Conservation (phyloP, 2,797 vertebrate genomes). For the Lepilemur ruficaudatus region DNA sequence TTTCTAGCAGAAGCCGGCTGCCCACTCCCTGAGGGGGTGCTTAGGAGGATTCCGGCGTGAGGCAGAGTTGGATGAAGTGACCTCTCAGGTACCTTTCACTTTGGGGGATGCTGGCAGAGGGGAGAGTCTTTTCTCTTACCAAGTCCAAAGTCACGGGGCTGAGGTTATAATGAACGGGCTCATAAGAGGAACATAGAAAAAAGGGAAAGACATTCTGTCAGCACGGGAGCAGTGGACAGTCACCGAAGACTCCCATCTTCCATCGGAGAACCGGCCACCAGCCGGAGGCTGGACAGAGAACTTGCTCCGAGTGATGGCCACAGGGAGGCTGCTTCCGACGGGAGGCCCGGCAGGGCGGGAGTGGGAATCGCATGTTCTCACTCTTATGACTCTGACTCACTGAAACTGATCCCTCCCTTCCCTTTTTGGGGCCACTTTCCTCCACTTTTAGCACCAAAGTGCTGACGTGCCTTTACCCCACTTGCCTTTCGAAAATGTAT, state of each 20-base stretch:
- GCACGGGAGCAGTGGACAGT: fast-evolving
- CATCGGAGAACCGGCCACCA: fast-evolving
- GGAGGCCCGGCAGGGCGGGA: not conserved
- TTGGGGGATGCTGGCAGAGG: not conserved
- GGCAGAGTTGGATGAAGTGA: not conserved
- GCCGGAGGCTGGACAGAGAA: not conserved
- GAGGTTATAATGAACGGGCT: not conserved
- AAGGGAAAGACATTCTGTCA: not conserved
- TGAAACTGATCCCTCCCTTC: not conserved
- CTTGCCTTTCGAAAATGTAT: not conserved
- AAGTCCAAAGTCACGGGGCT: not conserved
- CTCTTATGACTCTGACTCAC: slow-evolving; percentile 43
- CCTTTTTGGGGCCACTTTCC: not conserved
- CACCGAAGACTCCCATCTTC: not conserved
- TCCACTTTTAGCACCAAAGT: not conserved
- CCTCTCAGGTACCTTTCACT: not conserved
- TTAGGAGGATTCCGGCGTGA: not conserved
- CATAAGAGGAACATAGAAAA: not conserved
- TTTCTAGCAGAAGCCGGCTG: not conserved
- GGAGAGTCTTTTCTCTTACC: not conserved
- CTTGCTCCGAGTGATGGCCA: fast-evolving
- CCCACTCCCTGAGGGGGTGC: no score
- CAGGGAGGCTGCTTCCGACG: fast-evolving
- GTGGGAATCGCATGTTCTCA: not conserved
- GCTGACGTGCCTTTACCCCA: not conserved